Conservation (phyloP, 2,113 vertebrate genomes). For the Megaleporinus macrocephalus region DNA sequence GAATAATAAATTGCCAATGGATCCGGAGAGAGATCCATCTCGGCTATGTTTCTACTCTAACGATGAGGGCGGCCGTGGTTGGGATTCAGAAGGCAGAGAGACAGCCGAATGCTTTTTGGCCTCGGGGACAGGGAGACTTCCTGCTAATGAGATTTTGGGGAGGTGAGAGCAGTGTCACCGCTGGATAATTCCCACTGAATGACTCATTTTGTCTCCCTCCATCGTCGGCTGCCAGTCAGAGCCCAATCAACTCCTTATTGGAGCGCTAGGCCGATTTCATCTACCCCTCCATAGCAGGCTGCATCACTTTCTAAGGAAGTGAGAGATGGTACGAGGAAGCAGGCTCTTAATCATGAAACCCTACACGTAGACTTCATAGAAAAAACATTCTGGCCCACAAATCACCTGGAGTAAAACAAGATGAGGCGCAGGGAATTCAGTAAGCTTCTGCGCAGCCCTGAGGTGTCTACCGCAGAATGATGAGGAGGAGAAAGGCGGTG, state of each 20-base stretch:
- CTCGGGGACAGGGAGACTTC: slow-evolving; percentile 39
- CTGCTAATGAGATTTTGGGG: slow-evolving; percentile 56
- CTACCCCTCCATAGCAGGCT: slow-evolving; percentile 10
- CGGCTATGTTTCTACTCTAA: background rate
- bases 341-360: background rate
- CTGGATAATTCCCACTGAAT: slow-evolving; percentile 49
- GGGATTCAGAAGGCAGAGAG: slow-evolving; percentile 13
- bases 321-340: slow-evolving; percentile 2
- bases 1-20: slow-evolving; percentile 48
- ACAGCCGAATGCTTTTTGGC: slow-evolving; percentile 23
- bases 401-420: background rate
- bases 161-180: slow-evolving; percentile 60
- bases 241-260: slow-evolving; percentile 41
- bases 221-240: slow-evolving; percentile 31
- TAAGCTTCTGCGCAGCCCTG: slow-evolving; percentile 7
- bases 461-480: background rate
- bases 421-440: background rate
- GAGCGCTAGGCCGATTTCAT: slow-evolving; percentile 7
- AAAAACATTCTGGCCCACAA: background rate
- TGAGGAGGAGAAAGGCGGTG: slow-evolving; percentile 3
- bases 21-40: slow-evolving; percentile 29
- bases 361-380: background rate
- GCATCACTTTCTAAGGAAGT: slow-evolving; percentile 1
- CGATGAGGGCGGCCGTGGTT: background rate
- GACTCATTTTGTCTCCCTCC: slow-evolving; percentile 31